Base-by-base conservation (phyloP, 2,888 invertebrate species). In the Temnothorax unifasciatus region DNA sequence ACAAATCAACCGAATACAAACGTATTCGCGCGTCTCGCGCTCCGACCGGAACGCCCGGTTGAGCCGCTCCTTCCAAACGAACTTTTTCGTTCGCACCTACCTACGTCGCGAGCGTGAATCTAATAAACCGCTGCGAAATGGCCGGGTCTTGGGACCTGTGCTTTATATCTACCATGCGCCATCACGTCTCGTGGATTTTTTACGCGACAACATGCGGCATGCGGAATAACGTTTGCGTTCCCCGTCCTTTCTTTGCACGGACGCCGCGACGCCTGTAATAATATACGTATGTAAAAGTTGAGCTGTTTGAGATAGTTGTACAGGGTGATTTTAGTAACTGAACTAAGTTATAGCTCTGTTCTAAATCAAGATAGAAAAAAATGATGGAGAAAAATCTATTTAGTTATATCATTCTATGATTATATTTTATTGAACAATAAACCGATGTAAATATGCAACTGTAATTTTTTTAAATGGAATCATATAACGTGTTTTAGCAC, bases 1-100 rank as follows among this genome's bases (percentile, higher is more conserved):
- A 88, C 90, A 89, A 89, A 89, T 89, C 89, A 90, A 90, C 90
- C 90, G 90, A 87, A 85, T 57, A 69, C 71, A 77, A 83, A 87
- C 90, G 87, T 88, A 89, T 89, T 90, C 90, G 87, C 87, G 86
- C 87, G 85, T 89, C 86, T 84, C 25, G 87, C 87, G 89, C 81
- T 82, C 54, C 83, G 82, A 52, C 59, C 69, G 52, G 34, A 47
- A 66, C 21, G 15, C 47, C 47, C 50, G 29, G 59, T 25, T 52
- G 73, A 71, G 61, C 81, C 74, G 57, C 6, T 21, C 63, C 68
- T 25, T 83, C 81, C 84, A 68, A 83, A 79, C 71, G 71, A 82
- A 88, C 88, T 87, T 89, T 83, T 81, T 83, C 83, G 59, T 84
- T 77, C 82, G 50, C 82, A 44, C 52, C 47, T 34, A 44, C 47